Base-by-base conservation (phyloP, 30 jellyfish, hydroid and myxozoan genomes). In the Nemopilema nomurai region DNA sequence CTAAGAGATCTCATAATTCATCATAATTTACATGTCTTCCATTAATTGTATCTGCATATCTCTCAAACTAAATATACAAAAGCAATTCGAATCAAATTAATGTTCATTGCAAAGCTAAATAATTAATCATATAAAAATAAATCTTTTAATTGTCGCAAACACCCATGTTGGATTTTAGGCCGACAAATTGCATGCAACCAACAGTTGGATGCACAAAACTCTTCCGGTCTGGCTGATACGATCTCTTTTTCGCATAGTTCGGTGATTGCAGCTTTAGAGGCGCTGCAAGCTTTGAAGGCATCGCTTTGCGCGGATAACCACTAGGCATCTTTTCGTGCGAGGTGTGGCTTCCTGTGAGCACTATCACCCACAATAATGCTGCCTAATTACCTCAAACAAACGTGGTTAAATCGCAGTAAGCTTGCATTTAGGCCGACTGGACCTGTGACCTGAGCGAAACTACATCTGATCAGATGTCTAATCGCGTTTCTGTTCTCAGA, bases 341-440 rank as follows among this genome's bases (percentile, higher is more conserved):
- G 91, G 89, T 63, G 89, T 51, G 89, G 81, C 25, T 79, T 79
- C 89, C 81, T 79, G 74, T 28, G 49, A 8, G 73, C 80, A 67
- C 16, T 67, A 79, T 79, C 89, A 49, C 81, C 18, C 16, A 22
- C 62, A 33, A 9, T 23, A 51, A 31, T 28, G 26, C 81, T 62
- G 81, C 27, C 81, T 71, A 1, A 51, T 28, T 30, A 30, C 81
- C 49, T 71, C 81, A 24, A 27, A 51, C 49, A 26, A 71, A 29
- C 27, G 64, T 23, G 29, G 4, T 63, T 69, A 79, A 79, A 31
- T 79, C 81, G 7, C 21, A 79, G 33, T 64, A 79, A 79, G 89
- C 89, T 50, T 62, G 28, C 30, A 53, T 72, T 79, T 21, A 79
- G 89, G 89, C 81, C 81, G 75, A 79, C 76, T 79, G 89, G 22